Evolutionary conservation across 2,113 vertebrate genomes (phyloP), one percentile per base, ranked within the genome.

Genomic region (Chaetodon auriga): DNA sequence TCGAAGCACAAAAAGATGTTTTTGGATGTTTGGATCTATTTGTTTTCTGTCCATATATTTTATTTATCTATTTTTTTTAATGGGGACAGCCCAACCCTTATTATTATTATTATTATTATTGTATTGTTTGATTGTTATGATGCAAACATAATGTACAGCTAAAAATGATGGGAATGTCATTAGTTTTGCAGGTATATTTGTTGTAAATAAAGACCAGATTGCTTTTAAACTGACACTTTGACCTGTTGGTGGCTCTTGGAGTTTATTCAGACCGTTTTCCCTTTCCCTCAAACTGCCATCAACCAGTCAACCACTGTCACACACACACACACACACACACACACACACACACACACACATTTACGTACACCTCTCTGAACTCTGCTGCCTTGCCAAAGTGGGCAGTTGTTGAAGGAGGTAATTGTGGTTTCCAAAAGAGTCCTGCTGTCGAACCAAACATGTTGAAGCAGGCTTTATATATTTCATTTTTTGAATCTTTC

Each of bases 391-490:
- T 82, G 60, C 68, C 78, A 84, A 63, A 69, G 61, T 81, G 58
- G 15, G 76, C 51, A 80, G 87, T 68, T 83, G 78, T 91, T 88
- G 81, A 76, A 85, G 79, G 79, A 92, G 81, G 86, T 91, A 91
- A 90, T 89, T 93, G 79, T 84, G 81, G 75, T 88, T 85, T 91
- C 43, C 23, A 77, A 75, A 84, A 85, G 25, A 53, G 61, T 68
- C 86, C 85, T 87, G 15, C 58, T 85, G 89, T 84, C 5, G 7
- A 87, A 78, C 46, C n/a, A 68, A 73, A 73, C 87, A 84, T 92
- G 89, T 91, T 65, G 41, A 85, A 85, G 82, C 87, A 87, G 61
- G 87, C 46, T 86, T 80, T 71, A 69, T 89, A 70, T 80, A 87
- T 90, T 89, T 78, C 14, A 70, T 82, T 90, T 81, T 88, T 62